These are phyloP conservation scores for Gallinago solitaria DNA, from an alignment of 2,797 vertebrate species.

Conservation along the genomic window DNA sequence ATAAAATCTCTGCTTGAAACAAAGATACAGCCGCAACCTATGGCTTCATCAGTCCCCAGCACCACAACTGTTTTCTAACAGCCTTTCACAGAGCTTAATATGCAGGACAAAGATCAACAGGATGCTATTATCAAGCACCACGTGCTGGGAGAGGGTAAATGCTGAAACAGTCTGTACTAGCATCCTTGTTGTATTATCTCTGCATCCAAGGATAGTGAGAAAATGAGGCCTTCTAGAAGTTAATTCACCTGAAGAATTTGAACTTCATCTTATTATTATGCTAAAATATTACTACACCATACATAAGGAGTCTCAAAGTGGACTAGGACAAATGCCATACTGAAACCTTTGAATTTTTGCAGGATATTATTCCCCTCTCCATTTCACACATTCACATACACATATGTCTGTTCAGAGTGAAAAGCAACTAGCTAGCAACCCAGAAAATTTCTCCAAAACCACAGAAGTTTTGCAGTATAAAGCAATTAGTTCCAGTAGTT, in stretches of 20 bases:
- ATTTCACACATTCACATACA: neutral
- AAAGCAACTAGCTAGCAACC: neutral
- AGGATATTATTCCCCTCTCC: neutral
- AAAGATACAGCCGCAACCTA: neutral
- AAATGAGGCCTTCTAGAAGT: neutral
- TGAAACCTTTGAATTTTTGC: slow-evolving; percentile 21
- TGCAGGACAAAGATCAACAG: slow-evolving; percentile 17
- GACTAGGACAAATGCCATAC: neutral
- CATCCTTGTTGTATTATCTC: neutral
- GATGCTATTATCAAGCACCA: neutral
- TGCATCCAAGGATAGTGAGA: neutral
- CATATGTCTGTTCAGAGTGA: neutral
- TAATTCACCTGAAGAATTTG: neutral
- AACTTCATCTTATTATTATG: neutral
- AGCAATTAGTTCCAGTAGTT: neutral
- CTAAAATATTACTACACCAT: slow-evolving; percentile 12
- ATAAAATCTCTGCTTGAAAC: neutral
- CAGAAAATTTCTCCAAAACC: neutral
- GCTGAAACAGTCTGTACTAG: neutral
- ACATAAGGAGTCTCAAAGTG: slow-evolving; percentile 25
- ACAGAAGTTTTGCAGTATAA: neutral
- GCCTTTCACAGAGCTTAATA: neutral
- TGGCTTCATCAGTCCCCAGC: neutral
- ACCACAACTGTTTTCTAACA: neutral
- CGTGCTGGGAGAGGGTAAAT: slow-evolving; percentile 5